Conservation (phyloP, 2,797 vertebrate species). For the Alca torda region DNA sequence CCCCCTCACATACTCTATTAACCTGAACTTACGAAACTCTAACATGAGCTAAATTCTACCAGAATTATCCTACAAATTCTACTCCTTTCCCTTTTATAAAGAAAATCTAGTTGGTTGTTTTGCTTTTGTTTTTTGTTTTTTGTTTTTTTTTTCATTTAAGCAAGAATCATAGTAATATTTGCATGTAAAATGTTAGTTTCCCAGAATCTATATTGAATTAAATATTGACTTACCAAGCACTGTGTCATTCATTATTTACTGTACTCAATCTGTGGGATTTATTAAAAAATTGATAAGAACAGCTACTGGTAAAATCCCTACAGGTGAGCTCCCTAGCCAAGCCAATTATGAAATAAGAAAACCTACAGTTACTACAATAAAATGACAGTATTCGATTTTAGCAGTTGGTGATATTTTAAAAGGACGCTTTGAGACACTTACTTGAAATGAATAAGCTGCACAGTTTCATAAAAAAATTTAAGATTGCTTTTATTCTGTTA, state of each 20-base stretch:
- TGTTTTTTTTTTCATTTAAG: background rate
- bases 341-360: conserved; percentile 75
- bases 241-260: conserved; percentile 76
- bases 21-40: background rate
- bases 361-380: conserved; percentile 46
- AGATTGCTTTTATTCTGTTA: conserved; percentile 70
- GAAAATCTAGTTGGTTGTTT: background rate
- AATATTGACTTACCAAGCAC: conserved; percentile 74
- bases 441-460: conserved; percentile 62
- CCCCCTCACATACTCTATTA: background rate
- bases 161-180: conserved; percentile 26
- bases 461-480: conserved; percentile 62
- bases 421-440: conserved; percentile 64
- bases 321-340: conserved; percentile 58
- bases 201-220: conserved; percentile 70
- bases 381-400: conserved; percentile 69
- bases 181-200: conserved; percentile 58
- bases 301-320: conserved; percentile 53
- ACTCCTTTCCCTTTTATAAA: background rate
- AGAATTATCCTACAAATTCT: background rate
- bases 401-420: conserved; percentile 70
- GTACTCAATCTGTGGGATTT: conserved; percentile 70
- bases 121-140: background rate
- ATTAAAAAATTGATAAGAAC: conserved; percentile 72
- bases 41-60: background rate